Conservation (phyloP, 2,888 invertebrate genomes). For the Catocala sponsa region DNA sequence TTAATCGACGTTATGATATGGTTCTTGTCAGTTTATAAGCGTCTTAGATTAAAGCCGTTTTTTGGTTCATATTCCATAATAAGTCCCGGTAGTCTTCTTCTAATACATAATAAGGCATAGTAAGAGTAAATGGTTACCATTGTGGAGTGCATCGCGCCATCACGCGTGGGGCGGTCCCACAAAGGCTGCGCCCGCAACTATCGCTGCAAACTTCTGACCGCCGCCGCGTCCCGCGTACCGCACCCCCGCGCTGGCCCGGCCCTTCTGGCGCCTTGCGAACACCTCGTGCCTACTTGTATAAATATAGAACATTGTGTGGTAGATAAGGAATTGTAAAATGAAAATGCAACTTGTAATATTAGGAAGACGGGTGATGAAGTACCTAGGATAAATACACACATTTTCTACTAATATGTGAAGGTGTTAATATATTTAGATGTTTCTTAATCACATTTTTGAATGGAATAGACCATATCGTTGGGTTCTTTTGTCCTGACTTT, state of each 20-base stretch:
- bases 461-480: too few relatives aligned
- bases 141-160: conserved; percentile 43
- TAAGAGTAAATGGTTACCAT: conserved; percentile 35
- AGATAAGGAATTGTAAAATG: neutral
- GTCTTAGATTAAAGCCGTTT: too few relatives aligned
- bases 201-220: conserved; percentile 62
- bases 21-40: too few relatives aligned
- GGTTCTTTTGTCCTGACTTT: too few relatives aligned
- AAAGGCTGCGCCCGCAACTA: conserved; percentile 70
- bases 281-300: conserved; percentile 12
- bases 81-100: too few relatives aligned
- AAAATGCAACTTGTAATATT: neutral
- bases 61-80: too few relatives aligned
- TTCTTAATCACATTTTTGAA: too few relatives aligned
- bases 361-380: too few relatives aligned
- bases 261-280: conserved; percentile 45
- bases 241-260: conserved; percentile 29
- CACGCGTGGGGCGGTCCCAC: conserved; percentile 64
- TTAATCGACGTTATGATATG: too few relatives aligned
- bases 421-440: too few relatives aligned
- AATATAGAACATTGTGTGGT: neutral
- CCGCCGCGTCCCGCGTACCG: conserved; percentile 45
- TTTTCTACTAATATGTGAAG: too few relatives aligned
- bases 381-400: too few relatives aligned
- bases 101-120: conserved; percentile 13